Base-by-base conservation (phyloP, 2,888 invertebrate genomes). In the Nesidiocoris tenuis region DNA sequence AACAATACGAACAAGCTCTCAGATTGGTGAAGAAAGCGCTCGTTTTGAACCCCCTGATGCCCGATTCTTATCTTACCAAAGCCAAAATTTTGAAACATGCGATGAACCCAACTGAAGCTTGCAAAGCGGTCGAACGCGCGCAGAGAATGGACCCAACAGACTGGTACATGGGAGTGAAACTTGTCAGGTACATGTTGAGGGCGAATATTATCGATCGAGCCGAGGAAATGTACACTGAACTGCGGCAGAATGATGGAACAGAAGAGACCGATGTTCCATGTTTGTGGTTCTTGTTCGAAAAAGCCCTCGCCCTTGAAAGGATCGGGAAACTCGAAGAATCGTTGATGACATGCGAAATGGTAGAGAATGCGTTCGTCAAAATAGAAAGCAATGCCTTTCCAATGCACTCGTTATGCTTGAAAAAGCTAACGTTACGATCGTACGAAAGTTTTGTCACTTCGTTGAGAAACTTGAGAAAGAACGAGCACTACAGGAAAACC, bases 371-470 rank as follows among this genome's bases (percentile, higher is more conserved):
- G 86, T 99, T 99, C 86, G 93, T 94, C 0, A 98, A 98, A 85
- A 98, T 99, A 83, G 95, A 97, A 84, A 98, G 99, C 85, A 99
- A 99, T 86, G 99, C 99, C 85, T 99, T 99, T 86, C 99, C 99
- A 87, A 99, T 99, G 85, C 99, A 99, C 86, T 98, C 98, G 74
- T 99, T 99, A 86, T 99, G 99, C 84, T 94, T 99, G 92, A 89
- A 99, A 78, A 99, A 98, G 86, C 97, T 98, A 96, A 99, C 98
- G n/a, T 87, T 99, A 66, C 90, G 97, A 65, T 95, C 98, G 57
- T 99, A 99, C 85, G 94, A 99, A 18, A 94, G 95, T 0, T 88
- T 99, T 66, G 86, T 99, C 81, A 88, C 98, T 80, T 85, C 98
- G 80, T 98, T 98, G 84, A 98, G 99, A 85, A 91, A 95, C 12